phyloP scores from a whole-genome alignment of 2,888 invertebrate species.

The Gymnoscelis rufifasciata region DNA sequence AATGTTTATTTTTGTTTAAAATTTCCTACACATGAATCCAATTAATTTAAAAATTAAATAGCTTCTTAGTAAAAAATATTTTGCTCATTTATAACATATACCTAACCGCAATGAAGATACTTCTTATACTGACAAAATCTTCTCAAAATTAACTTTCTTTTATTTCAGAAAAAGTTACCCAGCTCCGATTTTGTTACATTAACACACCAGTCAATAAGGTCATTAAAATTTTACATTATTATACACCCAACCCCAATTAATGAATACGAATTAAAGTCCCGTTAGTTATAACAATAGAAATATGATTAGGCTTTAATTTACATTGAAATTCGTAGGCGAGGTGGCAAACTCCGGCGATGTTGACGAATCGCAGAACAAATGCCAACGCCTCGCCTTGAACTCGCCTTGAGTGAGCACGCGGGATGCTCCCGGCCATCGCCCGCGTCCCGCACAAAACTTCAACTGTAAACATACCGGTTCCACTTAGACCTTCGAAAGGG shows the following conservation, averaged over 20 bases:
- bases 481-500: conserved; percentile 50
- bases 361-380: conserved; percentile 73
- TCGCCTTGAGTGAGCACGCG: conserved; percentile 55
- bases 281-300: conserved; percentile 29
- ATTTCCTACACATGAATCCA: too few species aligned
- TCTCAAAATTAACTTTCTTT: too few species aligned
- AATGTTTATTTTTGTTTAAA: too few species aligned
- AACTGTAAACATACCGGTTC: conserved; percentile 61
- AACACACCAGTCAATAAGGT: too few species aligned
- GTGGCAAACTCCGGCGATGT: conserved; percentile 35
- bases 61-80: too few species aligned
- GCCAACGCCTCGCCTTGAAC: conserved; percentile 77
- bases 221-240: too few species aligned
- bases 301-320: conserved; percentile 28
- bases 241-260: background rate
- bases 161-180: too few species aligned
- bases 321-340: conserved; percentile 27
- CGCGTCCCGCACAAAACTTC: conserved; percentile 37
- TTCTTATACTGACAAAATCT: too few species aligned
- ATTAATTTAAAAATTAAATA: too few species aligned
- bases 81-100: too few species aligned
- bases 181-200: too few species aligned
- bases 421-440: conserved; percentile 50
- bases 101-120: too few species aligned
- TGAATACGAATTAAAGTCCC: conserved; percentile 16